A percentile compares a stretch with the other conserved stretches of the same genome.
These are phyloP conservation scores for Drosophila nr. fundita DNA, from an alignment of 2,888 invertebrate genomes.

Conservation along the genomic window DNA sequence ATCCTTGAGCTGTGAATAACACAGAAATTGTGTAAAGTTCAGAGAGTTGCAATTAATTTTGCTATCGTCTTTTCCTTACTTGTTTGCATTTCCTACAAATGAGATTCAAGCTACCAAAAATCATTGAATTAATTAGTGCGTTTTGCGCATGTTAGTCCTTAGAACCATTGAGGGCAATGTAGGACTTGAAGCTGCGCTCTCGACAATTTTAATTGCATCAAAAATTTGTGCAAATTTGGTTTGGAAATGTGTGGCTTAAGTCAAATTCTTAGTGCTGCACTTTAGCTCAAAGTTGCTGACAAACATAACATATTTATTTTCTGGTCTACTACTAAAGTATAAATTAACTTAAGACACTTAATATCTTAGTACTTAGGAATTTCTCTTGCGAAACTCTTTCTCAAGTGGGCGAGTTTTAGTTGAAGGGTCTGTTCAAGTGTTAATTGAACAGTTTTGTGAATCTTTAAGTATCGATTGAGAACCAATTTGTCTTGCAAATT, in stretches of 20 bases:
- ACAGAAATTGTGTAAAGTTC: background rate
- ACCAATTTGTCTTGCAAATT: constrained; percentile 6
- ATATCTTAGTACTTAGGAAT: background rate
- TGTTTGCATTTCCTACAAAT: background rate
- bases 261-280: background rate
- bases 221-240: background rate
- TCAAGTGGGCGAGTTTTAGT: background rate
- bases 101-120: background rate
- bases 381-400: background rate
- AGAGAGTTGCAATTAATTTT: background rate
- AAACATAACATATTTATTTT: background rate
- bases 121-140: constrained; percentile 9
- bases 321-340: background rate
- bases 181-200: background rate
- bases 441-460: constrained; percentile 1
- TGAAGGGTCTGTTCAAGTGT: background rate
- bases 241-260: background rate
- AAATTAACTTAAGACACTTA: background rate
- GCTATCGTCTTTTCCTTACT: background rate
- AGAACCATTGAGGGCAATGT: background rate
- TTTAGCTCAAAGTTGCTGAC: background rate
- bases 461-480: background rate
- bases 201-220: constrained; percentile 6
- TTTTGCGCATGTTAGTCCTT: background rate
- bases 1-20: background rate